Conservation (phyloP, 2,797 vertebrate species). For the Zalophus californianus region DNA sequence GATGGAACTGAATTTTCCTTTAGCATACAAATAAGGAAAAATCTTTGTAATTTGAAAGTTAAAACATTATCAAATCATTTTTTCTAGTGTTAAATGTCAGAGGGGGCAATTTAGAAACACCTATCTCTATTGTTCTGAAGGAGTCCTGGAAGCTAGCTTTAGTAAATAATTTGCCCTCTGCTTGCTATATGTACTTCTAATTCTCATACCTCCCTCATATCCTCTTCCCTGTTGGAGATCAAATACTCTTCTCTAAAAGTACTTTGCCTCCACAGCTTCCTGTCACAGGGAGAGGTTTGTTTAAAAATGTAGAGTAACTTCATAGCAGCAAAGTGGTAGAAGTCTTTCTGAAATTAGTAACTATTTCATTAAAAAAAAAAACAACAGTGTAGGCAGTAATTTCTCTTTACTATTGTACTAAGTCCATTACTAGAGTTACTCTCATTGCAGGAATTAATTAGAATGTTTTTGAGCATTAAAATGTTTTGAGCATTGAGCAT, state of each 20-base stretch:
- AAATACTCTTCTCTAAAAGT: constrained; percentile 53
- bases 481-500: not conserved
- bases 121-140: not conserved
- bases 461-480: not conserved
- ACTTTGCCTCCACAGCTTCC: constrained; percentile 15
- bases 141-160: not conserved
- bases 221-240: constrained; percentile 61
- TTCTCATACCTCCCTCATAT: not conserved
- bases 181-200: not conserved
- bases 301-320: constrained; percentile 40
- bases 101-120: constrained; percentile 34
- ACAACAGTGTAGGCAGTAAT: not conserved
- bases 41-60: not conserved
- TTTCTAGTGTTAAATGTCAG: constrained; percentile 29
- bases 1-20: not conserved
- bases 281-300: constrained; percentile 39
- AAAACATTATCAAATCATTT: constrained; percentile 2
- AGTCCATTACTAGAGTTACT: not conserved
- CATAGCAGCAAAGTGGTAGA: not conserved
- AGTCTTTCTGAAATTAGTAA: constrained; percentile 19
- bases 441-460: not conserved
- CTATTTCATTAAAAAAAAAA: not conserved
- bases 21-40: not conserved
- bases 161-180: not conserved
- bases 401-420: constrained; percentile 9